Percentiles rank a stretch among this genome's conserved stretches.
These are phyloP conservation scores for Trilocha varians DNA, from an alignment of 2,888 invertebrate species.

Conservation along the genomic window DNA sequence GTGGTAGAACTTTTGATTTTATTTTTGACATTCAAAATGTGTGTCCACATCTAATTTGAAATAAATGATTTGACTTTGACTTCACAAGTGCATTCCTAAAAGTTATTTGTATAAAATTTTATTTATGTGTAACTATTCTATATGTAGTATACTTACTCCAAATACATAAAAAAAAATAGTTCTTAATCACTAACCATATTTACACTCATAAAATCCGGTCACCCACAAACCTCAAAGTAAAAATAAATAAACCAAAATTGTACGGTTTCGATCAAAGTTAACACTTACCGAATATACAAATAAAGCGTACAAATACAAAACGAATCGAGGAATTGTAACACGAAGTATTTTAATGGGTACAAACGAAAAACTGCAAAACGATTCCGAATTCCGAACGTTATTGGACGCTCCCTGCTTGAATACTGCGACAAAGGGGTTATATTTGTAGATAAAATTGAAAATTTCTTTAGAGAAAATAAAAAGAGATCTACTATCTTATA, in stretches of 20 bases:
- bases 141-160: too few species aligned
- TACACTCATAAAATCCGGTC: not conserved
- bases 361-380: slow-evolving; percentile 18
- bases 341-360: slow-evolving; percentile 27
- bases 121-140: too few species aligned
- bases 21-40: too few species aligned
- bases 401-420: slow-evolving; percentile 3
- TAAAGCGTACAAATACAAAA: slow-evolving; percentile 11
- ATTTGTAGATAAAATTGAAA: not conserved
- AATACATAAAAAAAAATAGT: too few species aligned
- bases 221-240: not conserved
- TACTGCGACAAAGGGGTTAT: slow-evolving; percentile 1
- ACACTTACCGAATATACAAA: slow-evolving; percentile 1
- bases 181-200: too few species aligned
- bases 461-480: not conserved
- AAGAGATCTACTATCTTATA: not conserved
- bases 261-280: not conserved
- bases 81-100: too few species aligned
- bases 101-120: too few species aligned
- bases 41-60: too few species aligned
- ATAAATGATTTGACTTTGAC: too few species aligned
- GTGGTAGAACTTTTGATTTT: too few species aligned
- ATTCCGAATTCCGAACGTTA: slow-evolving; percentile 20
- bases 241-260: slow-evolving; percentile 1
- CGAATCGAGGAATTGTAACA: slow-evolving; percentile 25